phyloP scores from a whole-genome alignment of 2,113 vertebrate species.

The Tenebrosternarchus preto region DNA sequence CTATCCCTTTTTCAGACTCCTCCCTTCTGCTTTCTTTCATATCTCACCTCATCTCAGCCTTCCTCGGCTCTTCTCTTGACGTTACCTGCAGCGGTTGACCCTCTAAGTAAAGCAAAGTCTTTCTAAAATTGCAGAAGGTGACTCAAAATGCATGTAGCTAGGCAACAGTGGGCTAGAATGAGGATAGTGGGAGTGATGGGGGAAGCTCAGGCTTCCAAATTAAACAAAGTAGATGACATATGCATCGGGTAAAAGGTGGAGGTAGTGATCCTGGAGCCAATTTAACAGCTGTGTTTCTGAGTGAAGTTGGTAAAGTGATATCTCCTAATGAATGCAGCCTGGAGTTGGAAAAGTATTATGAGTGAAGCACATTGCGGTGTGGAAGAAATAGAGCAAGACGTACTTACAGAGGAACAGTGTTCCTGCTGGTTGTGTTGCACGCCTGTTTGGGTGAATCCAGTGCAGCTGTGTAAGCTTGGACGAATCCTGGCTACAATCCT shows the following conservation, averaged over 20 bases:
- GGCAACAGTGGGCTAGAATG: constrained; percentile 66
- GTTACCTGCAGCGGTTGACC: constrained; percentile 60
- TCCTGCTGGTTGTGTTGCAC: constrained; percentile 55
- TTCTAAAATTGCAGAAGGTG: constrained; percentile 59
- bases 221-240: constrained; percentile 60
- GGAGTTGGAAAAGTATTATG: not conserved
- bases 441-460: constrained; percentile 65
- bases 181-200: constrained; percentile 57
- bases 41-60: not conserved
- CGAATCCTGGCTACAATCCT: constrained; percentile 60
- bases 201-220: constrained; percentile 61
- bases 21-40: not conserved
- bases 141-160: constrained; percentile 64
- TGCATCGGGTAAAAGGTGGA: not conserved
- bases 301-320: not conserved
- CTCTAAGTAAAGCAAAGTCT: constrained; percentile 44
- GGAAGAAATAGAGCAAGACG: not conserved
- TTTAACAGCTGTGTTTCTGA: not conserved
- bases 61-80: constrained; percentile 39
- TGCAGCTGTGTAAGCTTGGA: constrained; percentile 60
- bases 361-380: not conserved
- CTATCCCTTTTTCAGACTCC: not conserved
- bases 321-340: not conserved
- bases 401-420: constrained; percentile 71
- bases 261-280: not conserved